Percentiles rank a stretch among this genome's conserved stretches.
Conservation (phyloP, 2,888 invertebrate genomes). For the Chironomus riparius region DNA sequence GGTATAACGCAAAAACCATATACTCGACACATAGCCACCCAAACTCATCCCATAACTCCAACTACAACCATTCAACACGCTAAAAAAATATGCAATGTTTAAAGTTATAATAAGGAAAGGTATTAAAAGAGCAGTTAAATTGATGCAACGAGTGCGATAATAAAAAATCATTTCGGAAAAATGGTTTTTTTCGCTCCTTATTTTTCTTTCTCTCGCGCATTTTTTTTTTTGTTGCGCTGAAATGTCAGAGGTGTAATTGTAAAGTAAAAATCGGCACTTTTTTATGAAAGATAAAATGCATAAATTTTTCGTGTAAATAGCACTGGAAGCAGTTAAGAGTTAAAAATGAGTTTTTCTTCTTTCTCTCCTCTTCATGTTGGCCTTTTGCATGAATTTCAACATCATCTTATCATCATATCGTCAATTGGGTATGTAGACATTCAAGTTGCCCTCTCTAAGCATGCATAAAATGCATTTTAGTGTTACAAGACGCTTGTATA, state of each 20-base stretch:
- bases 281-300: not conserved
- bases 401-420: no score
- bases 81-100: constrained; percentile 9
- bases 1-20: no score
- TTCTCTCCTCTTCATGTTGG: not conserved
- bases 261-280: constrained; percentile 3
- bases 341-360: not conserved
- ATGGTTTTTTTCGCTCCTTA: constrained; percentile 9
- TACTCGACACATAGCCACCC: no score
- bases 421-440: no score
- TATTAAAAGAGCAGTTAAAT: constrained; percentile 21
- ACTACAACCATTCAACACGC: no score
- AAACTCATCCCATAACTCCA: no score
- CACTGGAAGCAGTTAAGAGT: not conserved
- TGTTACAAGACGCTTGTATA: no score
- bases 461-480: no score
- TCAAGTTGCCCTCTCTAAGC: no score
- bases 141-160: constrained; percentile 25
- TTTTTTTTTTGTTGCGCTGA: not conserved
- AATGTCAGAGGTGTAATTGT: constrained; percentile 26
- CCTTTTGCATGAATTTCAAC: not conserved
- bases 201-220: not conserved
- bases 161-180: constrained; percentile 25
- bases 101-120: constrained; percentile 26
- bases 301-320: not conserved